Evolutionary conservation across 1,140 invertebrate species (phyloP).

Genomic region (Subanguina moxae): DNA sequence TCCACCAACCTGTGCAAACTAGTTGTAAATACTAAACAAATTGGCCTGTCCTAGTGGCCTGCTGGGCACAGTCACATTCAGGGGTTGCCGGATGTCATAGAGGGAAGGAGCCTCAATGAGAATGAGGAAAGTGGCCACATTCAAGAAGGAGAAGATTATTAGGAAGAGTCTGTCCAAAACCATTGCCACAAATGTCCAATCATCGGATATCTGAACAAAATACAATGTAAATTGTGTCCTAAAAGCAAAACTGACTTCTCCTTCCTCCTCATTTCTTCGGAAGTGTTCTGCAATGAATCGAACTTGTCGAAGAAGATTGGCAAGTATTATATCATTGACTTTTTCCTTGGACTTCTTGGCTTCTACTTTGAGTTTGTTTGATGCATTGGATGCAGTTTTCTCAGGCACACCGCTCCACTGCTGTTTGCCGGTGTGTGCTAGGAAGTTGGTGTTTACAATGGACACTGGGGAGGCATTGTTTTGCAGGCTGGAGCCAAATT

Average conservation of each 20-base stretch:
- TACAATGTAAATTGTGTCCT: neutral
- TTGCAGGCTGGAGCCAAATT: too few relatives aligned
- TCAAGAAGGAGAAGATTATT: conserved; percentile 55
- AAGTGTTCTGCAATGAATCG: conserved; percentile 40
- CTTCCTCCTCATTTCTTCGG: conserved; percentile 32
- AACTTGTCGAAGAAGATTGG: conserved; percentile 54
- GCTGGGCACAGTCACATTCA: conserved; percentile 56
- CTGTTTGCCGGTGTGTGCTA: neutral
- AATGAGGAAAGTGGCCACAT: conserved; percentile 56
- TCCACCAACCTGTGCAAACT: neutral
- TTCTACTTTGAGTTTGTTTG: conserved; percentile 6
- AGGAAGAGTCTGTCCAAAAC: conserved; percentile 95
- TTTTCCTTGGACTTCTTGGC: conserved; percentile 33
- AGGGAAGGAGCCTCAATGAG: conserved; percentile 56
- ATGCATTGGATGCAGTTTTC: neutral
- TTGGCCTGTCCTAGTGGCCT: conserved; percentile 1
- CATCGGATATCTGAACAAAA: conserved; percentile 66
- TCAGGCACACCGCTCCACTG: neutral
- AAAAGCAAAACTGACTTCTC: conserved; percentile 32
- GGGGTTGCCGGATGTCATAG: conserved; percentile 47
- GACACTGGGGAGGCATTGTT: neutral
- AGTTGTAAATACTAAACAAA: conserved; percentile 8
- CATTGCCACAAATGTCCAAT: conserved; percentile 99
- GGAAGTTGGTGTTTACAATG: neutral
- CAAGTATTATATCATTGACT: conserved; percentile 55